phyloP scores from a whole-genome alignment of 1,140 invertebrate genomes.

The Heliconius hermathena region DNA sequence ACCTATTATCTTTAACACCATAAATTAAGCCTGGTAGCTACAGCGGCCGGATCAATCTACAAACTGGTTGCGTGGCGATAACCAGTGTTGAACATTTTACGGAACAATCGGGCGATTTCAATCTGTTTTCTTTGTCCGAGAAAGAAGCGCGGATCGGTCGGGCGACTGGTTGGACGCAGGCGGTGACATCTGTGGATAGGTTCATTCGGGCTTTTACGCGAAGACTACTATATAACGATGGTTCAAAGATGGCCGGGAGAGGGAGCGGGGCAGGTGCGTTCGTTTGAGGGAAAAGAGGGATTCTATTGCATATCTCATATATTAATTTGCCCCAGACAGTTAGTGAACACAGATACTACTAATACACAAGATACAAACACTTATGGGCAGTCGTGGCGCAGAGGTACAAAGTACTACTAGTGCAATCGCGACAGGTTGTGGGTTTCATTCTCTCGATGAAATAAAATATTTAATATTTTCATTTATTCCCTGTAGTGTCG shows the following conservation, averaged over 20 bases:
- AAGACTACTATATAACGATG: slow-evolving; percentile 39
- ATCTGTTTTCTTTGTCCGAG: slow-evolving; percentile 73
- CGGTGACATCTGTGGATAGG: slow-evolving; percentile 41
- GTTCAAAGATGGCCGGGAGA: slow-evolving; percentile 40
- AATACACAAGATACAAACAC: neutral
- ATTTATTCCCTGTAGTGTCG: no score
- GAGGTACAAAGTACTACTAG: no score
- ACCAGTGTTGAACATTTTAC: slow-evolving; percentile 30
- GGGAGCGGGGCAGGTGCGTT: slow-evolving; percentile 40
- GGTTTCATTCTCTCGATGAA: no score
- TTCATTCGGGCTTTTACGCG: slow-evolving; percentile 34
- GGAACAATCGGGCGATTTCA: slow-evolving; percentile 48
- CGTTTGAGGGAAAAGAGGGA: slow-evolving; percentile 32
- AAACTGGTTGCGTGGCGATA: slow-evolving; percentile 44
- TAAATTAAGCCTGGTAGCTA: slow-evolving; percentile 72
- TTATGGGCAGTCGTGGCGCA: no score
- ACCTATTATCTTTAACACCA: slow-evolving; percentile 75
- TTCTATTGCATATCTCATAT: slow-evolving; percentile 37
- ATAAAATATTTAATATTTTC: no score
- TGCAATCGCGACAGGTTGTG: no score
- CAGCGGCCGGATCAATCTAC: slow-evolving; percentile 42
- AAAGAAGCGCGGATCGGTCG: slow-evolving; percentile 35
- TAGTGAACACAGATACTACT: slow-evolving; percentile 15
- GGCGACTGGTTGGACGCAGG: slow-evolving; percentile 35
- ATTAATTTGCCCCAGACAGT: slow-evolving; percentile 32